Percentiles rank a stretch among this genome's conserved stretches.
Evolutionary conservation across 1,140 invertebrate genomes (phyloP).

Genomic region (Vanessa atalanta): DNA sequence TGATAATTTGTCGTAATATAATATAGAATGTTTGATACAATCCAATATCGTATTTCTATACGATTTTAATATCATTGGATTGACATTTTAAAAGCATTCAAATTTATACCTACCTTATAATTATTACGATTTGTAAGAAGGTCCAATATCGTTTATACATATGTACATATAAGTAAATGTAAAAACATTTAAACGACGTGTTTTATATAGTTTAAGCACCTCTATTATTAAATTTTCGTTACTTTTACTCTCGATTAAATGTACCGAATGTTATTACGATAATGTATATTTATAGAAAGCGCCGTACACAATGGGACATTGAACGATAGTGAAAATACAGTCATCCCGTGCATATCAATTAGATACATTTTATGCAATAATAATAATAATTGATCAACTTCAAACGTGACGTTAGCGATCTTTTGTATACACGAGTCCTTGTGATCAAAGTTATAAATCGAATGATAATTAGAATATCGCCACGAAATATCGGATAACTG

Average conservation of each 20-base stretch:
- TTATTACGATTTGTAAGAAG: not conserved
- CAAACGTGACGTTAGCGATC: not conserved
- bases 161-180: too few species aligned
- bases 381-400: conserved; percentile 7
- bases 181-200: too few species aligned
- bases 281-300: conserved; percentile 64
- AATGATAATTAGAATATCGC: too few species aligned
- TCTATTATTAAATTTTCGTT: not conserved
- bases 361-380: conserved; percentile 29
- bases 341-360: conserved; percentile 55
- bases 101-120: not conserved
- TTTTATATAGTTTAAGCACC: too few species aligned
- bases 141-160: not conserved
- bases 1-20: conserved; percentile 15
- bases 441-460: not conserved
- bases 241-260: not conserved
- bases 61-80: not conserved
- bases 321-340: conserved; percentile 71
- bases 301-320: conserved; percentile 60
- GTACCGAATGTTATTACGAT: conserved; percentile 2
- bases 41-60: not conserved
- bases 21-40: conserved; percentile 3
- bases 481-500: too few species aligned
- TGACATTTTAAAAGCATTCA: not conserved
- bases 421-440: not conserved